Base-by-base conservation (phyloP, 2,113 vertebrate species). In the Lathamus discolor region DNA sequence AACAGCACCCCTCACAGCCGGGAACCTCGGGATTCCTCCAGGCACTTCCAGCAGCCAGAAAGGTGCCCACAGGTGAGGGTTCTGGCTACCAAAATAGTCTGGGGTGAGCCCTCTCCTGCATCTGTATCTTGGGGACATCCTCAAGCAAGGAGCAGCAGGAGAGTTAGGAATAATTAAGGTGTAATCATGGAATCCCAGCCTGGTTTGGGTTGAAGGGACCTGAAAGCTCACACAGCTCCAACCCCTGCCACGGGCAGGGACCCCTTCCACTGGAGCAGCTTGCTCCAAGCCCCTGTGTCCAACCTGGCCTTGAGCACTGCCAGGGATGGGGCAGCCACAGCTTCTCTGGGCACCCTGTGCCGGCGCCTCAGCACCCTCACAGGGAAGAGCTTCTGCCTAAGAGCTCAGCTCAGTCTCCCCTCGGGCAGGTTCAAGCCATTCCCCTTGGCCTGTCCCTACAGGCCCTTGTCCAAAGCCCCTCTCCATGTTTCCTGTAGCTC, bases 1-100 rank as follows among this genome's bases (percentile, higher is more conserved):
- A 51, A 17, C 7, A 14, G 12, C 74, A 39, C 49, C 28, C 17
- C 35, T 14, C 0, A 0, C 35, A 83, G 61, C 79, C 1, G n/a
- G 67, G 62, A 8, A 43, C 41, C 49, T 54, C 3, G 16, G 33
- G 72, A 23, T 51, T 66, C n/a, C 31, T 49, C 41, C 29, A 13
- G 33, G 46, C 11, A 52, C 86, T 19, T 84, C 41, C 41, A 70
- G 46, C 39, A 69, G 39, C 27, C 7, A 0, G 35, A 74, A 17
- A 19, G 16, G 23, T 27, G 27, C 55, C 49, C 16, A 7, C 2
- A 3, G 0, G n/a, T 1, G 35, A 68, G 62, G n/a, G 37, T 18
- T 16, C 48, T 6, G 13, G 41, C 44, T 64, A 27, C 14, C 33
- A 39, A 28, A 79, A 68, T 2, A 87, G 43, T 4, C 44, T 48